A percentile compares a stretch with the other conserved stretches of the same genome.
These are phyloP conservation scores for Dastarcus helophoroides DNA, from an alignment of 2,888 invertebrate species.

Conservation along the genomic window DNA sequence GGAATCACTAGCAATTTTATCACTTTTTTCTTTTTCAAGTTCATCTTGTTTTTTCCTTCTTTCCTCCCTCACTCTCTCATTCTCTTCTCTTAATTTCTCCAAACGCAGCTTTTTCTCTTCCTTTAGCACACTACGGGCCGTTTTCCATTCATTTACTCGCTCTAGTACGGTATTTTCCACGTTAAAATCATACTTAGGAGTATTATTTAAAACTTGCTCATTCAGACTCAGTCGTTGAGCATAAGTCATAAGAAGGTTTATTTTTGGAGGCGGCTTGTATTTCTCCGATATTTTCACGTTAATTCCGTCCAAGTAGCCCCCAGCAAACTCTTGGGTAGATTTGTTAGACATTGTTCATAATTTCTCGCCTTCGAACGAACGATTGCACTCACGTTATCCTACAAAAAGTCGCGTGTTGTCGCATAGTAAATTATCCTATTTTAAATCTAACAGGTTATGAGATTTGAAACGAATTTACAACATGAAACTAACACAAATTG, in stretches of 20 bases:
- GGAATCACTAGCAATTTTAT: slow-evolving; percentile 1
- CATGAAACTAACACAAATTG: too few species aligned
- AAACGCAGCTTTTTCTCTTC: slow-evolving; percentile 37
- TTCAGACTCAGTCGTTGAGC: slow-evolving; percentile 42
- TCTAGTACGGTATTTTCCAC: slow-evolving; percentile 61
- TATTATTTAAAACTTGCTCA: slow-evolving; percentile 41
- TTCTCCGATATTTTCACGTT: slow-evolving; percentile 82
- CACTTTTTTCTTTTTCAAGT: slow-evolving; percentile 9
- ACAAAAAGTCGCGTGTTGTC: too few species aligned
- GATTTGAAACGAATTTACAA: too few species aligned
- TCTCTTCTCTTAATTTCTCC: slow-evolving; percentile 37
- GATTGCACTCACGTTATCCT: too few species aligned
- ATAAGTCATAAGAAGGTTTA: slow-evolving; percentile 48
- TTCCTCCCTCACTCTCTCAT: too few species aligned
- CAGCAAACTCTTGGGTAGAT: slow-evolving; percentile 7
- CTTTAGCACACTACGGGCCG: slow-evolving; percentile 49
- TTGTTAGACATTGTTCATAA: slow-evolving; percentile 9
- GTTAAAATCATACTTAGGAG: slow-evolving; percentile 59
- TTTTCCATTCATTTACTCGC: slow-evolving; percentile 60
- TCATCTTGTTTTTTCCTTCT: slow-evolving; percentile 12
- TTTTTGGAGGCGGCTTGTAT: slow-evolving; percentile 68
- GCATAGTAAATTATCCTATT: too few species aligned
- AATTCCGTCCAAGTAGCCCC: slow-evolving; percentile 68
- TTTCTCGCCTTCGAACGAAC: too few species aligned
- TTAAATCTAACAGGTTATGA: too few species aligned